A percentile compares a stretch with the other conserved stretches of the same genome.
phyloP scores from a whole-genome alignment of 2,797 vertebrate genomes.

The Brotula barbata region DNA sequence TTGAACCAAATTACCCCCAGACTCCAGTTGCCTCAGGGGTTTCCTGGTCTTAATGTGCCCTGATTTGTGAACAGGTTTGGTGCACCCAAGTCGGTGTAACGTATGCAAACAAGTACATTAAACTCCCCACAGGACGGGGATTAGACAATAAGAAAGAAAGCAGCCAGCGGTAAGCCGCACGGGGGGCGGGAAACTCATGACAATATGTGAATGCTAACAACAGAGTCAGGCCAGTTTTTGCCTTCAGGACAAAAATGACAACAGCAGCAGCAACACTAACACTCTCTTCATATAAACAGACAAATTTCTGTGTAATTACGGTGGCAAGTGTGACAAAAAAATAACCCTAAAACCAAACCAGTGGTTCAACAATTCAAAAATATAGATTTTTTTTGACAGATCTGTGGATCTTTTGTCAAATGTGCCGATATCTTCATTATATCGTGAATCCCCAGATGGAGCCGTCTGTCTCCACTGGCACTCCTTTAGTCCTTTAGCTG shows the following conservation, averaged over 20 bases:
- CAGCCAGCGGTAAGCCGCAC: conserved; percentile 7
- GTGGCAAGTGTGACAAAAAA: too few species aligned
- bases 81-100: conserved; percentile 21
- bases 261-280: not conserved
- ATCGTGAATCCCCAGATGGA: too few species aligned
- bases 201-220: not conserved
- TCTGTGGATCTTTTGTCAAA: too few species aligned
- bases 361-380: too few species aligned
- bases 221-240: not conserved
- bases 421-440: too few species aligned
- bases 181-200: not conserved
- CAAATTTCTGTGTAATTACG: too few species aligned
- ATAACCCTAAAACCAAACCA: too few species aligned
- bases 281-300: not conserved
- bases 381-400: too few species aligned
- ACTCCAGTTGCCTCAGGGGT: conserved; percentile 33
- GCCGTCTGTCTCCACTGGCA: too few species aligned
- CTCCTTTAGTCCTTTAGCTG: too few species aligned
- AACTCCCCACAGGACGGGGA: conserved; percentile 3
- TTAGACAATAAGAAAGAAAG: conserved; percentile 13
- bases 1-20: conserved; percentile 44
- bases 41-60: conserved; percentile 48
- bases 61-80: conserved; percentile 38
- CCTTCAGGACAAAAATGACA: conserved; percentile 1
- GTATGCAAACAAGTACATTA: conserved; percentile 19